phyloP scores from a whole-genome alignment of 2,113 vertebrate genomes.

The Melanotaenia duboulayi region DNA sequence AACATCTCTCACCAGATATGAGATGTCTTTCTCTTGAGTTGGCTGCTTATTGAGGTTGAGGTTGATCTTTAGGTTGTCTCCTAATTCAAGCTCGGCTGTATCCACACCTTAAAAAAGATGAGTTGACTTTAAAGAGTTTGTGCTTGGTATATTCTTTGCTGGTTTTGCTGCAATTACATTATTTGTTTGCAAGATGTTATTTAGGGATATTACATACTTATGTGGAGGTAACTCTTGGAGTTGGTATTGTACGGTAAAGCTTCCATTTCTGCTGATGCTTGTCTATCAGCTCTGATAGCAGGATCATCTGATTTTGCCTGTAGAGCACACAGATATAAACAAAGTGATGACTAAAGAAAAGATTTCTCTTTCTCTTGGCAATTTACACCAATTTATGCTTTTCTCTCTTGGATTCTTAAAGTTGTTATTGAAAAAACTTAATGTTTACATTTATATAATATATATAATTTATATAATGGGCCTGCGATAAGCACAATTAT shows the following conservation, averaged over 20 bases:
- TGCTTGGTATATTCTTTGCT: no score
- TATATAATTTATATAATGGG: no score
- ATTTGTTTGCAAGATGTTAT: background rate
- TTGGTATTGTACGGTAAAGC: conserved; percentile 67
- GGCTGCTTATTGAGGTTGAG: conserved; percentile 45
- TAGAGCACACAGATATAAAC: background rate
- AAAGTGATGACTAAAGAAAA: background rate
- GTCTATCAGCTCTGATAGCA: conserved; percentile 4
- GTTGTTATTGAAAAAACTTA: no score
- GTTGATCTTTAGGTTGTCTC: conserved; percentile 64
- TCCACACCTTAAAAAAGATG: conserved; percentile 44
- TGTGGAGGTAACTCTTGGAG: conserved; percentile 76
- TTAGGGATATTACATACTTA: conserved; percentile 54
- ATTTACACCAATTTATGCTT: no score
- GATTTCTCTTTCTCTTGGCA: no score
- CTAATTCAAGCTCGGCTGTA: conserved; percentile 38
- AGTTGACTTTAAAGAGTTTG: background rate
- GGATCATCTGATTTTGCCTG: conserved; percentile 73
- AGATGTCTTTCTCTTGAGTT: conserved; percentile 60
- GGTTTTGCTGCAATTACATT: background rate
- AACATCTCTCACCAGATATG: conserved; percentile 77
- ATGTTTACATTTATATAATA: no score
- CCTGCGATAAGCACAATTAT: no score
- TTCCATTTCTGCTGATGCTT: conserved; percentile 69
- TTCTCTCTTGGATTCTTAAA: no score